Conservation (phyloP, 2,888 invertebrate species). For the Cecidostiba fungosa region DNA sequence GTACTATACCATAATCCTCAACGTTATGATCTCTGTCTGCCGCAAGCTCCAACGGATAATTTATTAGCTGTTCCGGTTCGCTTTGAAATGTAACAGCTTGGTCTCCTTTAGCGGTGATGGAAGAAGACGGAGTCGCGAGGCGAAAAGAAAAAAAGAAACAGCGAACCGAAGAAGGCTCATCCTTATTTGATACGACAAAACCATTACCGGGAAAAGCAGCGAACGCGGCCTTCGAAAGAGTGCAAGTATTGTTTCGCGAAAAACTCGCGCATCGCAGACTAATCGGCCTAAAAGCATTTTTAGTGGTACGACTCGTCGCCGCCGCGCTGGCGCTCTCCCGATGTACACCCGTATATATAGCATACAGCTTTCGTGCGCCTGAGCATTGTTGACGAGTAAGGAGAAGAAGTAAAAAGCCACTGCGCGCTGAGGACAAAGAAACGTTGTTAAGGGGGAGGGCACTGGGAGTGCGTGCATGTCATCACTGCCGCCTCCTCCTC, state of each 20-base stretch:
- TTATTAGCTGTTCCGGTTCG: conserved; percentile 41
- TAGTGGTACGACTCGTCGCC: conserved; percentile 66
- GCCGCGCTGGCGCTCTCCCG: neutral
- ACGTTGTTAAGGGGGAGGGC: conserved; percentile 29
- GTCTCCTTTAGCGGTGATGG: neutral
- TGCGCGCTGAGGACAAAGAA: conserved; percentile 51
- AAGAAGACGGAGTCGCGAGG: neutral
- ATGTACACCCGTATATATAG: neutral
- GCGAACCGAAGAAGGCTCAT: conserved; percentile 19
- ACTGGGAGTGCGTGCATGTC: conserved; percentile 47
- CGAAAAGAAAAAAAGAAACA: conserved; percentile 9
- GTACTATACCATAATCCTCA: neutral
- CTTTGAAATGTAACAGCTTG: conserved; percentile 22
- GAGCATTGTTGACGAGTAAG: conserved; percentile 43
- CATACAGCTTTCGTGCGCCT: conserved; percentile 4
- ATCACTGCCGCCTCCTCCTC: neutral
- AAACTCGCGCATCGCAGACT: conserved; percentile 71
- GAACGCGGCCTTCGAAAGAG: conserved; percentile 23
- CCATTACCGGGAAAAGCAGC: conserved; percentile 27
- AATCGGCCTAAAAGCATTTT: conserved; percentile 78
- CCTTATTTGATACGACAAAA: conserved; percentile 53
- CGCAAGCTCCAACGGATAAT: conserved; percentile 15
- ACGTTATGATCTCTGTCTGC: neutral
- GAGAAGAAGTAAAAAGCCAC: conserved; percentile 59
- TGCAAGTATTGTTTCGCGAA: conserved; percentile 42